Evolutionary conservation across 2,797 vertebrate species (phyloP).

Genomic region (Enteromius treurensis): DNA sequence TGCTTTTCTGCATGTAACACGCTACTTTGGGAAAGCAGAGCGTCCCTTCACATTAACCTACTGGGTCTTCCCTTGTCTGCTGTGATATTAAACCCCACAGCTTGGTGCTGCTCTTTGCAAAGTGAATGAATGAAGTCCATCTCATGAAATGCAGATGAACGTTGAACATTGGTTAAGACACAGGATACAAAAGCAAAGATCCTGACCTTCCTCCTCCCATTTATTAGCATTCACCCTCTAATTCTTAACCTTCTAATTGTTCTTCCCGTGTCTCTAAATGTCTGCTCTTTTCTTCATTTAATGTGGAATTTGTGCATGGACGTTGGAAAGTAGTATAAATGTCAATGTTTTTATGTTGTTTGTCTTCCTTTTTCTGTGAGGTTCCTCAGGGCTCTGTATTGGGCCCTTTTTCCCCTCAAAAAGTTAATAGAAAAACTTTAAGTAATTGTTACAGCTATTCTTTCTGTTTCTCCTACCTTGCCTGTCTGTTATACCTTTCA

Average conservation of each 20-base stretch:
- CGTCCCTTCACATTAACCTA: slow-evolving; percentile 40
- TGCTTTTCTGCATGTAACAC: slow-evolving; percentile 39
- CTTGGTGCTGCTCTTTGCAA: slow-evolving; percentile 31
- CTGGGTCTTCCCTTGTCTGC: slow-evolving; percentile 31
- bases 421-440: slow-evolving; percentile 26
- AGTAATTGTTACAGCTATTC: slow-evolving; percentile 70
- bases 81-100: slow-evolving; percentile 35
- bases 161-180: slow-evolving; percentile 7
- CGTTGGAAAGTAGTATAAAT: neutral
- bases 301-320: slow-evolving; percentile 15
- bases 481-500: slow-evolving; percentile 30
- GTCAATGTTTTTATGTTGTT: neutral
- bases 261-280: neutral
- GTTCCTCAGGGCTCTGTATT: slow-evolving; percentile 13
- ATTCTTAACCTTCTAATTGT: neutral
- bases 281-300: slow-evolving; percentile 26
- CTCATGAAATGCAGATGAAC: slow-evolving; percentile 41
- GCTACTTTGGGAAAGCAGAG: slow-evolving; percentile 36
- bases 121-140: slow-evolving; percentile 37
- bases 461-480: slow-evolving; percentile 64
- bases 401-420: neutral
- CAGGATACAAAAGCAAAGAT: slow-evolving; percentile 1
- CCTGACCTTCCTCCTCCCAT: slow-evolving; percentile 15
- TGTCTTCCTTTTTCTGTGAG: slow-evolving; percentile 5
- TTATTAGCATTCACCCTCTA: slow-evolving; percentile 19